A percentile compares a stretch with the other conserved stretches of the same genome.
phyloP scores from a whole-genome alignment of 1,140 invertebrate genomes.

The Anagrus nilaparvatae region DNA sequence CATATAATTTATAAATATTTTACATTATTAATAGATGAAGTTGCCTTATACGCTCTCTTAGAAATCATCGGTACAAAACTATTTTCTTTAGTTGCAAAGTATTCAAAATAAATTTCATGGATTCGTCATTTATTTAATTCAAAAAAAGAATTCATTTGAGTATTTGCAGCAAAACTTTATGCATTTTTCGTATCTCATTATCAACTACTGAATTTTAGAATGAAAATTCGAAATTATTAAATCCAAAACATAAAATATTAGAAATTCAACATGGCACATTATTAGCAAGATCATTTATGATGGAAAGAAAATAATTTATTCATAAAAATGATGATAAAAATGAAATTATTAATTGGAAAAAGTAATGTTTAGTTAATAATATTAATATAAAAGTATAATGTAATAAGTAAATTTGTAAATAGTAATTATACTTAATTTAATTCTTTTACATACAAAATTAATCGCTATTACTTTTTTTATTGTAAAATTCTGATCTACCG shows the following conservation, averaged over 20 bases:
- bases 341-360: slow-evolving; percentile 38
- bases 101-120: slow-evolving; percentile 52
- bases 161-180: slow-evolving; percentile 56
- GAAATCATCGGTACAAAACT: slow-evolving; percentile 64
- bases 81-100: slow-evolving; percentile 46
- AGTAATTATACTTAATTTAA: too few species aligned
- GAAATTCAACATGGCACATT: slow-evolving; percentile 67
- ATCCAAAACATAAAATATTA: slow-evolving; percentile 45
- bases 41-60: slow-evolving; percentile 58
- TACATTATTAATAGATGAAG: slow-evolving; percentile 37
- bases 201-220: slow-evolving; percentile 44
- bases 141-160: slow-evolving; percentile 64
- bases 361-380: too few species aligned
- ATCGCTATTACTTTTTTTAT: too few species aligned
- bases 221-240: slow-evolving; percentile 45
- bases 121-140: slow-evolving; percentile 53
- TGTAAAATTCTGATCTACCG: too few species aligned
- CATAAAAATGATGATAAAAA: slow-evolving; percentile 32
- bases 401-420: too few species aligned
- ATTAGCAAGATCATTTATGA: slow-evolving; percentile 53
- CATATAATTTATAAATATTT: slow-evolving; percentile 3
- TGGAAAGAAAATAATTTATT: slow-evolving; percentile 52
- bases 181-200: slow-evolving; percentile 51
- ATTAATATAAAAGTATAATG: too few species aligned
- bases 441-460: too few species aligned